Percentiles rank a stretch among this genome's conserved stretches.
These are phyloP conservation scores for Hymenochirus boettgeri DNA, from an alignment of 2,113 vertebrate genomes.

Conservation along the genomic window DNA sequence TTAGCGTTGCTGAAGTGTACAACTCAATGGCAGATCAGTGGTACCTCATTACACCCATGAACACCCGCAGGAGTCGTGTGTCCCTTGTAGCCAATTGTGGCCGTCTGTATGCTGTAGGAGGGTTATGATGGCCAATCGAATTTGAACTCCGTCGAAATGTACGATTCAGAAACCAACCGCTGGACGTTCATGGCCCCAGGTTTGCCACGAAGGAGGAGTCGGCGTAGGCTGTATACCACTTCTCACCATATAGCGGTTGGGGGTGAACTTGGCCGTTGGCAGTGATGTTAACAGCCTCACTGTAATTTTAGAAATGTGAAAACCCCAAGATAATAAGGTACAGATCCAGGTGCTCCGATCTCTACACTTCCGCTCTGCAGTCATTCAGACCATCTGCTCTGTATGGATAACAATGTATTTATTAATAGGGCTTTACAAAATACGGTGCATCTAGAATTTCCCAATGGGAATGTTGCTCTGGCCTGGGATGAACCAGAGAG, in stretches of 20 bases:
- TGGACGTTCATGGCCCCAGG: slow-evolving; percentile 94
- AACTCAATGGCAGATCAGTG: slow-evolving; percentile 77
- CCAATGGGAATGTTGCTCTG: too few species aligned
- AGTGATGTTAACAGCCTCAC: neutral
- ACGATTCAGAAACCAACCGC: slow-evolving; percentile 71
- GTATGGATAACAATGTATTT: slow-evolving; percentile 16
- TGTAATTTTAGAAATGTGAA: slow-evolving; percentile 25
- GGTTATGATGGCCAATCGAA: slow-evolving; percentile 96
- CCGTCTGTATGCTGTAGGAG: slow-evolving; percentile 85
- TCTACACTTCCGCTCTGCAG: neutral
- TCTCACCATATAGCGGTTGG: slow-evolving; percentile 67
- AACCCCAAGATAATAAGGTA: slow-evolving; percentile 8
- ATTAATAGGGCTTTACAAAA: neutral
- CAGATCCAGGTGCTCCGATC: slow-evolving; percentile 21
- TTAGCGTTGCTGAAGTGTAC: slow-evolving; percentile 84
- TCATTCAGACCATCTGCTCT: slow-evolving; percentile 3
- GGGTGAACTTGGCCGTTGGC: too few species aligned
- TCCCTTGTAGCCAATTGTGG: slow-evolving; percentile 84
- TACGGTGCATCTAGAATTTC: too few species aligned
- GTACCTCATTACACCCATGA: slow-evolving; percentile 86
- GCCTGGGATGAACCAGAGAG: too few species aligned
- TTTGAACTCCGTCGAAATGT: slow-evolving; percentile 88
- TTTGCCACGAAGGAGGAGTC: slow-evolving; percentile 86
- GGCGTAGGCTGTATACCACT: slow-evolving; percentile 89
- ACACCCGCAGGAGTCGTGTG: slow-evolving; percentile 84